Conservation (phyloP, 1,140 invertebrate genomes). For the Bombus confusus region DNA sequence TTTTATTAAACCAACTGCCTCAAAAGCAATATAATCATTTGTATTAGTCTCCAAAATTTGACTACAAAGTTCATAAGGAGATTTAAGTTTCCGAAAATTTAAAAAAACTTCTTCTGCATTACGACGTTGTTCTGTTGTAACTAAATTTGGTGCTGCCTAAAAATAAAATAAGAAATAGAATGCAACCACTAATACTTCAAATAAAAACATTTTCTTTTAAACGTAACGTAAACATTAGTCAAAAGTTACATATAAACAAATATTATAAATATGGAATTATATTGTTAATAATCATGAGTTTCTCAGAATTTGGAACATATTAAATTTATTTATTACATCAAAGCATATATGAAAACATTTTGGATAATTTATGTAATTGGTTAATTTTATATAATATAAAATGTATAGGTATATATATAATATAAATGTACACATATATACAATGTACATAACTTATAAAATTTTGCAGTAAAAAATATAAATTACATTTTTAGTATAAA, state of each 20-base stretch:
- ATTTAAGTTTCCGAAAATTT: slow-evolving; percentile 91
- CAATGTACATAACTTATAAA: neutral
- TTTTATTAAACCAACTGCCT: slow-evolving; percentile 92
- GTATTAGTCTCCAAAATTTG: slow-evolving; percentile 91
- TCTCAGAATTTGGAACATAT: neutral
- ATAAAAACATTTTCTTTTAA: neutral
- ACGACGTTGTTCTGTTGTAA: slow-evolving; percentile 89
- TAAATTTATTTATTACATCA: neutral
- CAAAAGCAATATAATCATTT: slow-evolving; percentile 93
- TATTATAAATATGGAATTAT: neutral
- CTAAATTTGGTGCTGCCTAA: slow-evolving; percentile 92
- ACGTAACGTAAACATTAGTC: neutral
- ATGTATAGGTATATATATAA: no score
- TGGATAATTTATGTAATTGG: neutral
- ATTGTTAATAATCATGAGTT: no score
- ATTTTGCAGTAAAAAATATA: neutral
- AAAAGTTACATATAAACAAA: neutral
- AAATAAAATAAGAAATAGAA: slow-evolving; percentile 61
- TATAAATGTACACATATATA: neutral
- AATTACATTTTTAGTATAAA: neutral
- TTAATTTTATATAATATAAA: neutral
- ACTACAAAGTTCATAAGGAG: slow-evolving; percentile 91
- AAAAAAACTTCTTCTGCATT: slow-evolving; percentile 91
- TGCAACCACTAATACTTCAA: neutral
- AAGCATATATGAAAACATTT: neutral